Evolutionary conservation across 2,797 vertebrate species (phyloP).

Genomic region (Gambusia yucatana): DNA sequence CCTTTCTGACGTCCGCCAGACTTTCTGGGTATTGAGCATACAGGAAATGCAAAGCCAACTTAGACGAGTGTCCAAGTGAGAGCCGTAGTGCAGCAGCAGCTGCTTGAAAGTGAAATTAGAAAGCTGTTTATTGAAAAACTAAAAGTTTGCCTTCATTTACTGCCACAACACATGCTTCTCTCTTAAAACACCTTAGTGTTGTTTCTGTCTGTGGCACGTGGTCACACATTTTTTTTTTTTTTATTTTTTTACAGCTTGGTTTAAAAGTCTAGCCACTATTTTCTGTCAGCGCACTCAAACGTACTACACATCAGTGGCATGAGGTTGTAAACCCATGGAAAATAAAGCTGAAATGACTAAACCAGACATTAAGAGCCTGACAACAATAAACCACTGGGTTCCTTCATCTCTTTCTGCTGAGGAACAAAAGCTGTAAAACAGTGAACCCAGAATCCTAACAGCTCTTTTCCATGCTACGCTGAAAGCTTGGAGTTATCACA

Average conservation of each 20-base stretch:
- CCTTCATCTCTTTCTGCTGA: not conserved
- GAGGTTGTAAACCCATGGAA: not conserved
- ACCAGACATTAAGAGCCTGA: constrained; percentile 2
- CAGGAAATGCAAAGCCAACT: not conserved
- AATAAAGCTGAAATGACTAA: not conserved
- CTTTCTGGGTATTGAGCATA: too few species aligned
- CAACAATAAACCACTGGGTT: not conserved
- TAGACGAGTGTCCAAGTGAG: not conserved
- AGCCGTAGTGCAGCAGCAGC: not conserved
- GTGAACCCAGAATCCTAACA: not conserved
- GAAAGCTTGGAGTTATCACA: constrained; percentile 19
- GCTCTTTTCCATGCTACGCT: not conserved
- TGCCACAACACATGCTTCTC: not conserved
- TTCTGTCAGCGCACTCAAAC: not conserved
- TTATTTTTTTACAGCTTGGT: not conserved
- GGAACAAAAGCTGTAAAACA: constrained; percentile 1
- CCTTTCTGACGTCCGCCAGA: too few species aligned
- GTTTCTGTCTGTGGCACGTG: not conserved
- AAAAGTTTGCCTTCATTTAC: not conserved
- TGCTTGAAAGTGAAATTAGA: not conserved
- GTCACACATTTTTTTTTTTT: not conserved
- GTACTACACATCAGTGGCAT: not conserved
- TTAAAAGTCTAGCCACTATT: not conserved
- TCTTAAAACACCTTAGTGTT: not conserved
- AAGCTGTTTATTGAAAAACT: not conserved